These are phyloP conservation scores for Hippoglossus stenolepis DNA, from an alignment of 2,113 vertebrate genomes.

Conservation along the genomic window DNA sequence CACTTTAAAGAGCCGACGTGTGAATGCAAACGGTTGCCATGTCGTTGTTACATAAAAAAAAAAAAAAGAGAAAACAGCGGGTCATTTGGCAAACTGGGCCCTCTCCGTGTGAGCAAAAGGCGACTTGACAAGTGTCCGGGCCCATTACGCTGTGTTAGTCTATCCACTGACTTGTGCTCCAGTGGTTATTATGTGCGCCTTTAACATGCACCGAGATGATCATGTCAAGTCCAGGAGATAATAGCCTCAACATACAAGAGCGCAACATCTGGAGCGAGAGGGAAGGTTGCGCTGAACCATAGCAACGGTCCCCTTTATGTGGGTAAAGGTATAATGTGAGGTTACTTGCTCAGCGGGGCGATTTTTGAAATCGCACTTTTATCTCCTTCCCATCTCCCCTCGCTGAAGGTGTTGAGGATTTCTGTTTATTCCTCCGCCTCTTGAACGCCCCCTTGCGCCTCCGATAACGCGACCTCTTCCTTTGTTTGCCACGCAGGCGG, in stretches of 20 bases:
- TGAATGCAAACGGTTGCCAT: constrained; percentile 25
- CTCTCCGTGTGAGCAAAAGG: constrained; percentile 66
- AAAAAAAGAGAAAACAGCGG: constrained; percentile 41
- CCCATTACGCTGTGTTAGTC: constrained; percentile 77
- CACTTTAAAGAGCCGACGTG: constrained; percentile 34
- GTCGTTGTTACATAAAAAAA: constrained; percentile 52
- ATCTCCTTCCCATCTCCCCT: not conserved
- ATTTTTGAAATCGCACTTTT: not conserved
- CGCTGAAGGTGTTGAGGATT: constrained; percentile 32
- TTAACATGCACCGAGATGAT: constrained; percentile 60
- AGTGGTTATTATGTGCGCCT: constrained; percentile 62
- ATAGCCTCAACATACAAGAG: constrained; percentile 60
- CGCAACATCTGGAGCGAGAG: constrained; percentile 74
- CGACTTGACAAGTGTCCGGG: constrained; percentile 81
- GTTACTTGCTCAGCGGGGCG: constrained; percentile 37
- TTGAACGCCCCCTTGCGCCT: too few relatives aligned
- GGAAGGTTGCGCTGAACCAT: constrained; percentile 33
- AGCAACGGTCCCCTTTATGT: constrained; percentile 2
- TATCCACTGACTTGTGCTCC: constrained; percentile 63
- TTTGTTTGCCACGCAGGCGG: constrained; percentile 5
- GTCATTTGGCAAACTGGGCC: constrained; percentile 69
- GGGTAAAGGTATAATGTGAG: constrained; percentile 56
- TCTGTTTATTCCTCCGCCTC: too few relatives aligned
- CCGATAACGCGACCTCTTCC: not conserved
- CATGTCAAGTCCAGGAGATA: constrained; percentile 63